Percentiles rank a stretch among this genome's conserved stretches.
phyloP scores from a whole-genome alignment of 1,140 invertebrate species.

The Bombus consobrinus region DNA sequence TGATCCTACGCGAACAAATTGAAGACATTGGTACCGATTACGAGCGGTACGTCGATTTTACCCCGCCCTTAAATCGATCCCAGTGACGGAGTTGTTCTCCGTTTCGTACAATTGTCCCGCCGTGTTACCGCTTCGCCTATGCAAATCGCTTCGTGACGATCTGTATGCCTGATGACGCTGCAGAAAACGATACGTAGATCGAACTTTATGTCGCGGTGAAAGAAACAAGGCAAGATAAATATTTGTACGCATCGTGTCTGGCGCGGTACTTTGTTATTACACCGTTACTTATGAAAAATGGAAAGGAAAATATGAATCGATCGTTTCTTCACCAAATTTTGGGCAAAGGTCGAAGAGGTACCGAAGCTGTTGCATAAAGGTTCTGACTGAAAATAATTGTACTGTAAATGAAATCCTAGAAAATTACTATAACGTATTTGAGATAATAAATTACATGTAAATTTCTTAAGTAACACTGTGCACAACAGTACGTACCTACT shows the following conservation, averaged over 20 bases:
- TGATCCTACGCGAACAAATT: conserved; percentile 5
- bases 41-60: background rate
- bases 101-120: conserved; percentile 5
- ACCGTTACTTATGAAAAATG: background rate
- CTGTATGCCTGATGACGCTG: background rate
- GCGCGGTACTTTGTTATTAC: background rate
- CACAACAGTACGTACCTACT: background rate
- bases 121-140: background rate
- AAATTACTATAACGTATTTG: too few relatives aligned
- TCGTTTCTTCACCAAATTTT: too few relatives aligned
- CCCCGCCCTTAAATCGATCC: background rate
- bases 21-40: conserved; percentile 23
- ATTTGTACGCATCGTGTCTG: background rate
- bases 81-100: background rate
- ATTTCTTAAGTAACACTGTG: background rate
- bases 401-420: too few relatives aligned
- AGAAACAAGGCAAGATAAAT: background rate
- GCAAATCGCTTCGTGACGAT: background rate
- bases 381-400: too few relatives aligned
- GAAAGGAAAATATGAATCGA: background rate
- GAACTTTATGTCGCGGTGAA: too few relatives aligned
- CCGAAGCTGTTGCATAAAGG: too few relatives aligned
- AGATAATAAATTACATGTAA: background rate
- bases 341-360: too few relatives aligned
- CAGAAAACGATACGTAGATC: background rate